phyloP scores from a whole-genome alignment of 2,888 invertebrate species.

The Eueremaeus valkanovi region DNA sequence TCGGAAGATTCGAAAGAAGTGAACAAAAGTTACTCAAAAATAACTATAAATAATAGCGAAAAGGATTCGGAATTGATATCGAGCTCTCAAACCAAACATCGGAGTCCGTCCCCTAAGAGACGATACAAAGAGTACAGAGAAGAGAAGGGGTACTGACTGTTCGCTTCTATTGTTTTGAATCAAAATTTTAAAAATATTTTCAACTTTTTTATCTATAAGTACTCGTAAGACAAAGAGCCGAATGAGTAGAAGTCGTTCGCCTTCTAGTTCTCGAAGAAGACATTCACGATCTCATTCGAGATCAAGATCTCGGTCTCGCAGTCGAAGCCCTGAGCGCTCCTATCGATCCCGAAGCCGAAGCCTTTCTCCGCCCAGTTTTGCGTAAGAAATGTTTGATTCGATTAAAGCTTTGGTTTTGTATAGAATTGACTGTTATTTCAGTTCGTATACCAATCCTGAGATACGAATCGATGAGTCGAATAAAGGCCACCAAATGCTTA shows the following conservation, averaged over 20 bases:
- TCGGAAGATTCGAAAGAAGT: constrained; percentile 33
- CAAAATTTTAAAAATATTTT: not conserved
- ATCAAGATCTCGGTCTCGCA: constrained; percentile 48
- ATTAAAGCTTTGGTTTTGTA: not conserved
- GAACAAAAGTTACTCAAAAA: not conserved
- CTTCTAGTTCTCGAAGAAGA: constrained; percentile 48
- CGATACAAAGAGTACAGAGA: constrained; percentile 48
- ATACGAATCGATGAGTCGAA: constrained; percentile 68
- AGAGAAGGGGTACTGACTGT: constrained; percentile 22
- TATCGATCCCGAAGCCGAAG: constrained; percentile 41
- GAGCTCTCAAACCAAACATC: constrained; percentile 3
- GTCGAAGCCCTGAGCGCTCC: constrained; percentile 42
- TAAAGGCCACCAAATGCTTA: constrained; percentile 93
- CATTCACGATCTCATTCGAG: constrained; percentile 45
- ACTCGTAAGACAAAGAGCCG: constrained; percentile 2
- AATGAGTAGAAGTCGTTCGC: constrained; percentile 47
- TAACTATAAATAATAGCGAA: not conserved
- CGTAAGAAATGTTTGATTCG: constrained; percentile 6
- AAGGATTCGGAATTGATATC: not conserved
- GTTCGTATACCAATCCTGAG: not conserved
- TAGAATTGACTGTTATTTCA: not conserved
- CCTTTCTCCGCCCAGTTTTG: constrained; percentile 57
- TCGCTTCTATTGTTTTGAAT: not conserved
- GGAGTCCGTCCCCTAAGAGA: constrained; percentile 47
- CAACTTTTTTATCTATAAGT: not conserved